phyloP scores from a whole-genome alignment of 2,113 vertebrate species.

The Crocuta crocuta region DNA sequence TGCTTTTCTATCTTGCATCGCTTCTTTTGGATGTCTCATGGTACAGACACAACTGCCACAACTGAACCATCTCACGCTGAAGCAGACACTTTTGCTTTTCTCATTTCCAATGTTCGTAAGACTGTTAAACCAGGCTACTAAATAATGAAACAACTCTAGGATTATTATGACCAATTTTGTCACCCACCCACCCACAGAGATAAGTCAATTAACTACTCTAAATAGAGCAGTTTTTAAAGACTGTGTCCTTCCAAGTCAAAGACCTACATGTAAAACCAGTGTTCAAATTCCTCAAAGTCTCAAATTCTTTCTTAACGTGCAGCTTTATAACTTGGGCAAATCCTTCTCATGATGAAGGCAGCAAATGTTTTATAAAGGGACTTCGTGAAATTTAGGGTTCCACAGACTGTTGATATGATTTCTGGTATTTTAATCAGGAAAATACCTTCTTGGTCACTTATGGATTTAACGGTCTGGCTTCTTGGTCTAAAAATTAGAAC shows the following conservation, averaged over 20 bases:
- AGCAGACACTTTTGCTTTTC: not conserved
- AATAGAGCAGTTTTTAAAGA: not conserved
- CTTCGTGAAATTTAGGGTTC: not conserved
- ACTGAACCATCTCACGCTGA: not conserved
- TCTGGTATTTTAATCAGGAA: not conserved
- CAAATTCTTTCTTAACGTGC: not conserved
- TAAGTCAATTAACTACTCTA: not conserved
- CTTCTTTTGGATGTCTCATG: not conserved
- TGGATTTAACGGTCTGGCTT: not conserved
- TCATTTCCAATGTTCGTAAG: not conserved
- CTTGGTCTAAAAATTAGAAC: not conserved
- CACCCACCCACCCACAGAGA: not conserved
- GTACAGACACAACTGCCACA: not conserved
- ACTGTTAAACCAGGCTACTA: not conserved
- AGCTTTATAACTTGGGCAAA: not conserved
- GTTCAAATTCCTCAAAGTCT: not conserved
- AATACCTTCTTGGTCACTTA: not conserved
- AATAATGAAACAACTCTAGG: slow-evolving; percentile 8
- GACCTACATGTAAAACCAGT: not conserved
- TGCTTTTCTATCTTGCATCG: not conserved
- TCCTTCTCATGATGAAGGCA: not conserved
- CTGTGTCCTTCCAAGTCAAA: not conserved
- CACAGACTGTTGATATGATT: not conserved
- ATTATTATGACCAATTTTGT: not conserved
- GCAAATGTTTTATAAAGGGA: not conserved